Percentiles rank a stretch among this genome's conserved stretches.
phyloP scores from a whole-genome alignment of 1,140 invertebrate species.

The Stenopsyche tienmushanensis region DNA sequence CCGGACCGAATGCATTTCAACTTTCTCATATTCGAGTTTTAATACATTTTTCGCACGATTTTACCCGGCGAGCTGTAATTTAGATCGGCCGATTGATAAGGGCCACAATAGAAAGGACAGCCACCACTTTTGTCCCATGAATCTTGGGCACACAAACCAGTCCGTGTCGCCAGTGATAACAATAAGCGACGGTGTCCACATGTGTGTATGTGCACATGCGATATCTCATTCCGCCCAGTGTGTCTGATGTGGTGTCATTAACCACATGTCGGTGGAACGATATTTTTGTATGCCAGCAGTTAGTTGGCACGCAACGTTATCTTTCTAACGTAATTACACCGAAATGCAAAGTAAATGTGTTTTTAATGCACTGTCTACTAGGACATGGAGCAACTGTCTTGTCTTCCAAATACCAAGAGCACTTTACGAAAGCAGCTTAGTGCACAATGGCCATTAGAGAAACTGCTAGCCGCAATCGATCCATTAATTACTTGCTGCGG shows the following conservation, averaged over 20 bases:
- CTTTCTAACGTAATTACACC: constrained; percentile 21
- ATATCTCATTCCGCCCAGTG: neutral
- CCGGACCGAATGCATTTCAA: too few species aligned
- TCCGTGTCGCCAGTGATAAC: too few species aligned
- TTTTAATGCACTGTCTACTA: constrained; percentile 26
- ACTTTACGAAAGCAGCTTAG: neutral
- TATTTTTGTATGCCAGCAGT: too few species aligned
- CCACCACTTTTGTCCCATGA: too few species aligned
- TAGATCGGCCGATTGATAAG: too few species aligned
- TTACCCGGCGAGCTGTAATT: too few species aligned
- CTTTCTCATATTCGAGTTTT: too few species aligned
- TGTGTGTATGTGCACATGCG: neutral
- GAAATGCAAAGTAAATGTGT: constrained; percentile 28
- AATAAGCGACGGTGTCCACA: neutral
- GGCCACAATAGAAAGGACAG: too few species aligned
- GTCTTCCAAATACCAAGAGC: too few species aligned
- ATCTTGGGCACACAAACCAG: too few species aligned
- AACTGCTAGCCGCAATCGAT: neutral
- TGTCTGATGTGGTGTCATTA: constrained; percentile 5
- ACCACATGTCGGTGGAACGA: neutral
- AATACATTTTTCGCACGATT: too few species aligned
- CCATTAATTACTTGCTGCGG: neutral
- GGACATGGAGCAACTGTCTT: neutral
- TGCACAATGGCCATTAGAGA: neutral
- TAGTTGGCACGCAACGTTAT: constrained; percentile 21